Base-by-base conservation (phyloP, 2,888 invertebrate genomes). In the Tetragnatha montana region DNA sequence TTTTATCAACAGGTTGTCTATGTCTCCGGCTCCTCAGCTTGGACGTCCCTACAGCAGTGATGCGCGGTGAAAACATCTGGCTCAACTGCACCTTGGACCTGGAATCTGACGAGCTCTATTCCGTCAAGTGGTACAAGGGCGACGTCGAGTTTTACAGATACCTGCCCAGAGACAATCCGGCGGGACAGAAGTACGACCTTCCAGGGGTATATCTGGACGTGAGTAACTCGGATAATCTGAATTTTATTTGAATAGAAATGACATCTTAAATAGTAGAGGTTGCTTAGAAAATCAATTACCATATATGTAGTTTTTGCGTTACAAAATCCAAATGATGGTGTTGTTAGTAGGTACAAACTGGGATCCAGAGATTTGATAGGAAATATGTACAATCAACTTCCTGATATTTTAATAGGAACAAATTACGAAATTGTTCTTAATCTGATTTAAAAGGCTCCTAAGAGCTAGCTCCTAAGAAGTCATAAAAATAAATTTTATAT, bases 71-170 rank as follows among this genome's bases (percentile, higher is more conserved):
- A 12, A 81, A 92, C 17, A 84, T 91, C 7, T 92, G 92, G 92
- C 91, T 92, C 12, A 92, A 92, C 60, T 92, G 92, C 81, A 87
- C 90, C 0, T 91, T 91, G 69, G 91, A 92, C 73, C 71, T 92
- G 69, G 92, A 91, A 71, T 90, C 91, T 17, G 91, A 92, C 79
- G 91, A 91, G 35, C 88, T 92, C 22, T 92, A 92, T 70, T 91
- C 91, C 49, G 91, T 92, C 51, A 92, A 91, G 75, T 92, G 92
- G 92, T 92, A 92, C 80, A 91, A 92, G 70, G 89, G 88, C 49
- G 89, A 91, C 69, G 88, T 90, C 17, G 92, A 92, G 79, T 92
- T 92, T 80, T 92, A 92, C 79, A 88, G 92, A 14, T 92, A 91
- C 78, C 78, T 92, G 22, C 91, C 92, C 12, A 85, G 91, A 19